phyloP scores from a whole-genome alignment of 2,797 vertebrate species.

The Acanthiza pusilla region DNA sequence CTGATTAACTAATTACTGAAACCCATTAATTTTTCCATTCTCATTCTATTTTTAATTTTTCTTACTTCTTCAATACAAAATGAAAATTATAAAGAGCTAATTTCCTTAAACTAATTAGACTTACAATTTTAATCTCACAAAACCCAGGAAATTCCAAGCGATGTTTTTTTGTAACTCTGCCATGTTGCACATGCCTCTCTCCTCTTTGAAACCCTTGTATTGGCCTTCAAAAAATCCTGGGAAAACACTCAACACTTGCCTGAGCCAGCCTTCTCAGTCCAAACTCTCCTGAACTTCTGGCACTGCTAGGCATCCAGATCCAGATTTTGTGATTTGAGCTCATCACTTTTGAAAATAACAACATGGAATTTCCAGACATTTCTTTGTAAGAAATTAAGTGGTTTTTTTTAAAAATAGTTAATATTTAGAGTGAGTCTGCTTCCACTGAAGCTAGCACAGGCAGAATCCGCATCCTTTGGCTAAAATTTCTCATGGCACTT shows the following conservation, averaged over 20 bases:
- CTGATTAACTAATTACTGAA: slow-evolving; percentile 65
- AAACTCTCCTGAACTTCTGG: slow-evolving; percentile 57
- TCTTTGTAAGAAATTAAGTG: background rate
- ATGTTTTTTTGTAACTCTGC: slow-evolving; percentile 55
- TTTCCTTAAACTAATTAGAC: slow-evolving; percentile 64
- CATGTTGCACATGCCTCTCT: slow-evolving; percentile 60
- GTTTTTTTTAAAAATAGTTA: background rate
- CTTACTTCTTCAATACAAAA: slow-evolving; percentile 60
- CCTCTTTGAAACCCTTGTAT: slow-evolving; percentile 47
- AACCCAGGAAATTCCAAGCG: slow-evolving; percentile 63
- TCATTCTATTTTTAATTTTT: slow-evolving; percentile 62
- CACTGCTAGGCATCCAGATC: slow-evolving; percentile 10
- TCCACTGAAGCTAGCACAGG: slow-evolving; percentile 29
- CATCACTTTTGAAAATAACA: slow-evolving; percentile 41
- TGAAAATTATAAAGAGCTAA: slow-evolving; percentile 57
- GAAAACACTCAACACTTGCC: slow-evolving; percentile 47
- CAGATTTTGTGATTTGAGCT: slow-evolving; percentile 49
- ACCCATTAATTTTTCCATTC: slow-evolving; percentile 58
- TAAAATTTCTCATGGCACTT: slow-evolving; percentile 54
- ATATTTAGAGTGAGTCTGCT: background rate
- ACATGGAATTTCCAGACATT: slow-evolving; percentile 45
- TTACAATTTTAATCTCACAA: slow-evolving; percentile 56
- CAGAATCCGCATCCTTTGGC: slow-evolving; percentile 36
- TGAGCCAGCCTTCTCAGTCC: slow-evolving; percentile 25
- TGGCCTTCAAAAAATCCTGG: slow-evolving; percentile 57